Conservation (phyloP, 37 sponge, comb jelly and placozoan species). For the Aplysina aerophoba region DNA sequence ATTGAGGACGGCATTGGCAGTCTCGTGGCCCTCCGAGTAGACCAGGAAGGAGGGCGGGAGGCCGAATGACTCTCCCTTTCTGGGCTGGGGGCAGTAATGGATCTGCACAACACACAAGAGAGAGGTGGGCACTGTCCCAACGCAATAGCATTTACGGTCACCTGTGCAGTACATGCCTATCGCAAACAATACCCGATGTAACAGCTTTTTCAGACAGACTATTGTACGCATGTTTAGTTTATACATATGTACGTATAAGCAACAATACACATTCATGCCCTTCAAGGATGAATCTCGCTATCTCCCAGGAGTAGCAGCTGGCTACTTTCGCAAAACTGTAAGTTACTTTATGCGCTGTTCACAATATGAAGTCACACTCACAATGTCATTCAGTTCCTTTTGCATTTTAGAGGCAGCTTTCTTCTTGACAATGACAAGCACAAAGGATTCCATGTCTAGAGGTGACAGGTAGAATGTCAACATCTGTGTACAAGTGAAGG, state of each 20-base stretch:
- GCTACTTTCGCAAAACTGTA: too few species aligned
- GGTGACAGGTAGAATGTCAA: conserved; percentile 57
- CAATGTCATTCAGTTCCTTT: conserved; percentile 77
- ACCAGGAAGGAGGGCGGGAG: conserved; percentile 32
- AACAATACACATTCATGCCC: too few species aligned
- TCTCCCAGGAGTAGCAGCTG: too few species aligned
- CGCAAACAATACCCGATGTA: too few species aligned
- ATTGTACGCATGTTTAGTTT: too few species aligned
- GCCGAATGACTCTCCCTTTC: conserved; percentile 22
- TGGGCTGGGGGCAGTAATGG: conserved; percentile 38
- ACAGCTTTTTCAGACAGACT: too few species aligned
- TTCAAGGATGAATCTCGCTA: too few species aligned
- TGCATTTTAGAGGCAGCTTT: conserved; percentile 63
- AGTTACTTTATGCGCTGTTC: too few species aligned
- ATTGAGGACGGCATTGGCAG: conserved; percentile 41
- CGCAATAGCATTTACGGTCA: too few species aligned
- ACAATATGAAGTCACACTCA: conserved; percentile 1
- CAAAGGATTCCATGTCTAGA: conserved; percentile 74
- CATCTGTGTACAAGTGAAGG: conserved; percentile 32
- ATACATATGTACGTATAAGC: neutral
- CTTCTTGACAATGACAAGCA: conserved; percentile 52
- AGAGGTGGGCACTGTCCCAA: neutral
- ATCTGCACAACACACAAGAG: conserved; percentile 36
- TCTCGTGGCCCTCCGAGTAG: conserved; percentile 52
- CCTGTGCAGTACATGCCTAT: too few species aligned